phyloP scores from a whole-genome alignment of 2,113 vertebrate genomes.

The Phyllopteryx taeniolatus region DNA sequence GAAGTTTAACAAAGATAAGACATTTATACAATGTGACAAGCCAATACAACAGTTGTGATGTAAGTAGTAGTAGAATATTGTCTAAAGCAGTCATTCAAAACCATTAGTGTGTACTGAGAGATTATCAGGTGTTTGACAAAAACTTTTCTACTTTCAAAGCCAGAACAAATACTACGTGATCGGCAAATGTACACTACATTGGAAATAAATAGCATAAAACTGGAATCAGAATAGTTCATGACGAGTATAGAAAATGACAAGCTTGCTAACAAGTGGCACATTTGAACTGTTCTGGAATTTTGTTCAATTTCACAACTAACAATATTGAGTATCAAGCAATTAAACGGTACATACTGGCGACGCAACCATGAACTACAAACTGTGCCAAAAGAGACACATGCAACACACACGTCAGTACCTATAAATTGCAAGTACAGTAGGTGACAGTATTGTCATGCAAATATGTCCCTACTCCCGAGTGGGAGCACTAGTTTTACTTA shows the following conservation, averaged over 20 bases:
- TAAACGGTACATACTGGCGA: neutral
- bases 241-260: too few relatives aligned
- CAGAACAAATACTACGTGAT: too few relatives aligned
- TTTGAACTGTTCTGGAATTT: too few relatives aligned
- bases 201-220: too few relatives aligned
- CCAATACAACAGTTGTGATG: neutral
- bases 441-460: neutral
- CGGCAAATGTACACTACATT: too few relatives aligned
- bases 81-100: neutral
- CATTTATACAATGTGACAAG: neutral
- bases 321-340: neutral
- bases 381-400: neutral
- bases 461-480: neutral
- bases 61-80: neutral
- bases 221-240: too few relatives aligned
- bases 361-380: neutral
- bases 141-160: too few relatives aligned
- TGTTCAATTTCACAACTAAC: too few relatives aligned
- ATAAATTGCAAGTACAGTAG: neutral
- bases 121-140: neutral
- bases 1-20: conserved; percentile 3
- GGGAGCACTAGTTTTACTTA: neutral
- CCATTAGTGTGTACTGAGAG: neutral
- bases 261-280: too few relatives aligned
- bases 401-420: neutral